A percentile compares a stretch with the other conserved stretches of the same genome.
Conservation (phyloP, 30 jellyfish, hydroid and myxozoan species). For the Pseudorhiza aurosa region DNA sequence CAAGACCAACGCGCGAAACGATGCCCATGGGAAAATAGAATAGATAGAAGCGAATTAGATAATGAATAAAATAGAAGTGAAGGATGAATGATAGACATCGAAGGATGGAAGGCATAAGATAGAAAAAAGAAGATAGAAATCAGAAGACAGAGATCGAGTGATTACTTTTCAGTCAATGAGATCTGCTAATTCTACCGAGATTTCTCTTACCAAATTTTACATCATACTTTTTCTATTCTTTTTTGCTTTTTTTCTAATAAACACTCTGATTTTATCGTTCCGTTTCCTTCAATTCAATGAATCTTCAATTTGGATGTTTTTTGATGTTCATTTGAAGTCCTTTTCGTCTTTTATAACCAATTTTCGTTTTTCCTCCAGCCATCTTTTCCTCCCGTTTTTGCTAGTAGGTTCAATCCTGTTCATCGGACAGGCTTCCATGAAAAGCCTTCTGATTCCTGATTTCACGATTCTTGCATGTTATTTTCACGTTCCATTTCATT, state of each 20-base stretch:
- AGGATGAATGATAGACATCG: too few species aligned
- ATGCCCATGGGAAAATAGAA: too few species aligned
- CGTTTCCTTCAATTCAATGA: background rate
- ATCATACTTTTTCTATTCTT: background rate
- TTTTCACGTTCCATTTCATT: background rate
- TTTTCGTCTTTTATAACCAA: background rate
- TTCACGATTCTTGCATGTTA: background rate
- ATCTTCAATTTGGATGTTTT: background rate
- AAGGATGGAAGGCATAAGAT: too few species aligned
- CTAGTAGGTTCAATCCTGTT: background rate
- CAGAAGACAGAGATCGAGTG: too few species aligned
- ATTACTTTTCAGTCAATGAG: too few species aligned
- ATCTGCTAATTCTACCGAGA: too few species aligned
- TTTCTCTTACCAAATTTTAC: too few species aligned
- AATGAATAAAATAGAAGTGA: too few species aligned
- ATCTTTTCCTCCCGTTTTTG: background rate
- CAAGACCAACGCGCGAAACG: too few species aligned
- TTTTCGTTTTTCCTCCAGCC: background rate
- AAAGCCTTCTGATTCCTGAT: background rate
- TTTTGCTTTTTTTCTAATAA: background rate
- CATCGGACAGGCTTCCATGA: background rate
- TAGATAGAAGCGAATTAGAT: too few species aligned
- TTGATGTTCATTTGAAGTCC: background rate
- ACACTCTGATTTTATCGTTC: background rate
- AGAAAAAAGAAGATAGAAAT: too few species aligned